These are phyloP conservation scores for Gymnoscopelus braueri DNA, from an alignment of 2,797 vertebrate genomes.

Conservation along the genomic window DNA sequence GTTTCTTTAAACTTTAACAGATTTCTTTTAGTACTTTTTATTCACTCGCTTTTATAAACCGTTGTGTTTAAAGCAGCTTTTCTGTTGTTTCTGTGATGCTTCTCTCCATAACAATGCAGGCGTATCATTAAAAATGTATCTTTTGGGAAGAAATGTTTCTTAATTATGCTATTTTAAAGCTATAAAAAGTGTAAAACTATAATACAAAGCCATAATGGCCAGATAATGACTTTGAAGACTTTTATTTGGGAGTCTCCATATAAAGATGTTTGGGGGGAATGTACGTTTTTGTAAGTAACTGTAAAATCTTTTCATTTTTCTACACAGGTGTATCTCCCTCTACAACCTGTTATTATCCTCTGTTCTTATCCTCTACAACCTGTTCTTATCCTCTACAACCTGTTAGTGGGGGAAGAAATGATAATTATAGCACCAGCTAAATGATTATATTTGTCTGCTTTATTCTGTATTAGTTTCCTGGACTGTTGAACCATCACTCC, in stretches of 20 bases:
- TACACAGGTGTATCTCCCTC: constrained; percentile 60
- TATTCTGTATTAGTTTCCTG: constrained; percentile 71
- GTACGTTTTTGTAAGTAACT: constrained; percentile 79
- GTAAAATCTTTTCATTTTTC: constrained; percentile 78
- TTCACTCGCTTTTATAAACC: constrained; percentile 82
- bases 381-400: constrained; percentile 55
- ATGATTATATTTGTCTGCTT: constrained; percentile 70
- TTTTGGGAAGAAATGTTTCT: constrained; percentile 68
- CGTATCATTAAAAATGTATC: constrained; percentile 63
- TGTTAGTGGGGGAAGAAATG: constrained; percentile 9
- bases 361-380: constrained; percentile 61
- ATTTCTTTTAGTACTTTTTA: constrained; percentile 92
- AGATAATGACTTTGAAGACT: constrained; percentile 65
- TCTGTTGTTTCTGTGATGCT: constrained; percentile 74
- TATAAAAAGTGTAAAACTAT: constrained; percentile 65
- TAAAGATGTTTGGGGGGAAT: constrained; percentile 38
- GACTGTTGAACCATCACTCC: constrained; percentile 80
- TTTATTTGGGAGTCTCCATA: constrained; percentile 65
- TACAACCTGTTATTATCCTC: no score
- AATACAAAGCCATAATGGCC: constrained; percentile 79
- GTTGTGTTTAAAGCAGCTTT: constrained; percentile 71
- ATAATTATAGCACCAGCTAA: constrained; percentile 79
- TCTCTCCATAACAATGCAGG: constrained; percentile 74
- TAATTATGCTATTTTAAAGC: constrained; percentile 67
- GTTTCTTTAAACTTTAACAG: constrained; percentile 85